These are phyloP conservation scores for Euwallacea fornicatus DNA, from an alignment of 1,140 invertebrate species.

Conservation along the genomic window DNA sequence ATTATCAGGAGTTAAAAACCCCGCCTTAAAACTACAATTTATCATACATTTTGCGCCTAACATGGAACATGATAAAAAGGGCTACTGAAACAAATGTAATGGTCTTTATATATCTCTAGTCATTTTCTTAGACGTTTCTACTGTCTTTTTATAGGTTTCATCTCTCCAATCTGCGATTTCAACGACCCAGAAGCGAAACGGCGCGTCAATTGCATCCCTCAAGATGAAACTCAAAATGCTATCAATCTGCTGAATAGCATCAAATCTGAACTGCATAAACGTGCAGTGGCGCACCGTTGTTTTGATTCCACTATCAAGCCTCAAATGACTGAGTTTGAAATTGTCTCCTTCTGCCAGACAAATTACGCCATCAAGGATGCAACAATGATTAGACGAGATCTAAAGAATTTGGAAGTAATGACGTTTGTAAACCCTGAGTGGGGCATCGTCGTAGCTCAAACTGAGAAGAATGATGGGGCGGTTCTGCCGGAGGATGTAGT, in stretches of 20 bases:
- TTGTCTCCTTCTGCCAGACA: slow-evolving; percentile 55
- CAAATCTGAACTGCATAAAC: slow-evolving; percentile 60
- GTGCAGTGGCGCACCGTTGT: slow-evolving; percentile 63
- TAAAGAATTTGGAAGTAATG: slow-evolving; percentile 68
- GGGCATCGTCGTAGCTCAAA: slow-evolving; percentile 63
- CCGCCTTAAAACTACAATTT: no score
- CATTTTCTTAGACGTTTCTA: no score
- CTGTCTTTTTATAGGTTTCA: slow-evolving; percentile 53
- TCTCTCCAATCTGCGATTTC: slow-evolving; percentile 60
- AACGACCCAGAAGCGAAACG: slow-evolving; percentile 54
- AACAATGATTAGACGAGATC: slow-evolving; percentile 58
- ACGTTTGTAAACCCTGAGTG: slow-evolving; percentile 70
- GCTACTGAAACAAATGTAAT: no score
- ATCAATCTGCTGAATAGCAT: slow-evolving; percentile 63
- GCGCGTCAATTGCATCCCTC: slow-evolving; percentile 62
- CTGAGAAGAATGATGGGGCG: slow-evolving; percentile 48
- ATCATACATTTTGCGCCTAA: no score
- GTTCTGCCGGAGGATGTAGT: slow-evolving; percentile 46
- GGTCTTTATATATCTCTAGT: no score
- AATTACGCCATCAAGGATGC: slow-evolving; percentile 50
- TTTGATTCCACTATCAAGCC: slow-evolving; percentile 56
- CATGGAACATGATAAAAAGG: no score
- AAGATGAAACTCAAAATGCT: slow-evolving; percentile 60
- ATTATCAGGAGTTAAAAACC: no score
- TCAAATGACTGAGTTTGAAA: slow-evolving; percentile 62